Conservation (phyloP, 2,797 vertebrate genomes). For the Australoheros facetus region DNA sequence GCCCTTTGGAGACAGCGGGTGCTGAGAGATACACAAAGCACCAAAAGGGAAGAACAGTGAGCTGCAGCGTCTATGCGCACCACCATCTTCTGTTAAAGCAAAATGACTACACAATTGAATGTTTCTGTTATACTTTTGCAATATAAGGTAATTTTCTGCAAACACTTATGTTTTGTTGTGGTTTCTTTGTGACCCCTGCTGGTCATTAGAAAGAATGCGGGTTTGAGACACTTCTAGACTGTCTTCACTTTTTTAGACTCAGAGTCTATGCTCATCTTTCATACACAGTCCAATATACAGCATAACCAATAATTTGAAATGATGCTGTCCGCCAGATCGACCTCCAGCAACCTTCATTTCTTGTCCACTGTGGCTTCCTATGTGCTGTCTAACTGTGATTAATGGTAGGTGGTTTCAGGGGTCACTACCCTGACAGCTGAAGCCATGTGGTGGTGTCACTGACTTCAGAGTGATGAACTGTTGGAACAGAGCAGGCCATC, state of each 20-base stretch:
- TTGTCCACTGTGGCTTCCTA: constrained; percentile 19
- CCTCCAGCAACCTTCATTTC: constrained; percentile 45
- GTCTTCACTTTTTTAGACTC: not conserved
- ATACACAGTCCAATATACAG: not conserved
- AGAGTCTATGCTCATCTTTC: not conserved
- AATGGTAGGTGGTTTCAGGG: constrained; percentile 55
- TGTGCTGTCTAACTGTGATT: constrained; percentile 47
- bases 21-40: too few relatives aligned
- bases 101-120: too few relatives aligned
- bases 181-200: not conserved
- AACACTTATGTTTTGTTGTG: not conserved
- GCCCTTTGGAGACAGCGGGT: not conserved
- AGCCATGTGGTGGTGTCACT: constrained; percentile 32
- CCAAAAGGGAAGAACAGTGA: too few relatives aligned
- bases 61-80: too few relatives aligned
- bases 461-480: constrained; percentile 49
- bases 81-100: too few relatives aligned
- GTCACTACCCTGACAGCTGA: constrained; percentile 40
- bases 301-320: not conserved
- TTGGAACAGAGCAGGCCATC: constrained; percentile 26
- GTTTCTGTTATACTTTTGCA: too few relatives aligned
- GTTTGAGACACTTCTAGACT: not conserved
- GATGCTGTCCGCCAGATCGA: constrained; percentile 2
- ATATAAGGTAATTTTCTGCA: not conserved
- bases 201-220: not conserved